Conservation (phyloP, 2,888 invertebrate species). For the Lepidocyrtinus sp. region DNA sequence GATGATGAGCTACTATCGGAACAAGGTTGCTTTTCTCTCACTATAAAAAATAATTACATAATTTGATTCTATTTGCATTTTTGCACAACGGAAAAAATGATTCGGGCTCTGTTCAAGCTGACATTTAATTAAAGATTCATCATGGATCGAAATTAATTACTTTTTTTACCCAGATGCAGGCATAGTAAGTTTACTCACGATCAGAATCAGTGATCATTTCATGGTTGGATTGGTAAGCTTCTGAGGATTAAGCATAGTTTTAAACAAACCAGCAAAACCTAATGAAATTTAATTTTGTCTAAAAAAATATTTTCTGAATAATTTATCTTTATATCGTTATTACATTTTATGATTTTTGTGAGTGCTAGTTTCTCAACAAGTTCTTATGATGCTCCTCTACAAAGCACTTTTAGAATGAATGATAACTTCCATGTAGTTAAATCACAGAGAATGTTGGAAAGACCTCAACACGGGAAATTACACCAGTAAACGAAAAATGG, state of each 20-base stretch:
- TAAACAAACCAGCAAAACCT: no score
- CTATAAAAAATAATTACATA: slow-evolving; percentile 10
- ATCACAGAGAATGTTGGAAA: no score
- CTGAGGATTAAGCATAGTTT: no score
- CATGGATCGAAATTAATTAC: slow-evolving; percentile 10
- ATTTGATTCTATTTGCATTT: slow-evolving; percentile 6
- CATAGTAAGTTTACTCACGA: neutral
- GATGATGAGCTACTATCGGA: neutral
- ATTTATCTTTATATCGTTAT: no score
- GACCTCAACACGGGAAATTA: neutral
- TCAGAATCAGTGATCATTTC: neutral
- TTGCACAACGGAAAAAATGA: neutral
- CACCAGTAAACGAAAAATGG: neutral
- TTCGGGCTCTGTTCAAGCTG: neutral
- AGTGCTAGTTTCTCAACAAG: no score
- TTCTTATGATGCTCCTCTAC: no score
- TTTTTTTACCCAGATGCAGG: neutral
- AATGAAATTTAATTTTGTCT: no score
- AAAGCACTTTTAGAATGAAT: no score
- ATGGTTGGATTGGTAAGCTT: neutral
- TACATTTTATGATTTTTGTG: no score
- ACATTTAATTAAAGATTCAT: slow-evolving; percentile 14
- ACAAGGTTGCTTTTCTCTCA: neutral
- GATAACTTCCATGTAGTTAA: no score
- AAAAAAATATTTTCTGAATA: no score